A percentile compares a stretch with the other conserved stretches of the same genome.
These are phyloP conservation scores for Rhynchotus rufescens DNA, from an alignment of 2,797 vertebrate genomes.

Conservation along the genomic window DNA sequence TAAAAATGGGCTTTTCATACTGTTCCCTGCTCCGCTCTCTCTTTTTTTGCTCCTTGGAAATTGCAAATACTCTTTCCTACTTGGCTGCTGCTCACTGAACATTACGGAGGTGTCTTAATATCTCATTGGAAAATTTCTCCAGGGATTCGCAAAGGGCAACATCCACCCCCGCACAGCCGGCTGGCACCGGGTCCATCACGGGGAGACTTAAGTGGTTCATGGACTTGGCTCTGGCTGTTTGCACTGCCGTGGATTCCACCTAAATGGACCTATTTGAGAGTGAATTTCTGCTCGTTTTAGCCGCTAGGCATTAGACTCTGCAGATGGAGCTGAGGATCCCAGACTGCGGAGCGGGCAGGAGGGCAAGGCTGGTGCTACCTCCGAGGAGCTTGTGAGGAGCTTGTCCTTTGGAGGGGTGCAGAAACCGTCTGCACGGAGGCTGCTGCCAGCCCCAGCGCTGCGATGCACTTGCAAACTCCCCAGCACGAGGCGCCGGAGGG, in stretches of 20 bases:
- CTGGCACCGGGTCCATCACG: accelerated
- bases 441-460: neutral
- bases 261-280: neutral
- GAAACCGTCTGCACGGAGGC: accelerated
- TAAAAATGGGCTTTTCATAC: neutral
- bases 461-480: neutral
- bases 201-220: neutral
- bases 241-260: neutral
- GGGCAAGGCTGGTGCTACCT: neutral
- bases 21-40: neutral
- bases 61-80: neutral
- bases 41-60: neutral
- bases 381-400: neutral
- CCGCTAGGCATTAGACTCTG: neutral
- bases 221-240: neutral
- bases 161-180: neutral
- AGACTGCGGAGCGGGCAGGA: no score
- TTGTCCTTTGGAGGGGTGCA: neutral
- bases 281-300: neutral
- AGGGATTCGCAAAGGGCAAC: neutral
- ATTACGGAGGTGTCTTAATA: neutral
- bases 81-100: neutral
- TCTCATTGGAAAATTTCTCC: neutral
- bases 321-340: neutral
- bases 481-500: neutral